A percentile compares a stretch with the other conserved stretches of the same genome.
phyloP scores from a whole-genome alignment of 2,113 vertebrate species.

The Potamarius usumacintae region DNA sequence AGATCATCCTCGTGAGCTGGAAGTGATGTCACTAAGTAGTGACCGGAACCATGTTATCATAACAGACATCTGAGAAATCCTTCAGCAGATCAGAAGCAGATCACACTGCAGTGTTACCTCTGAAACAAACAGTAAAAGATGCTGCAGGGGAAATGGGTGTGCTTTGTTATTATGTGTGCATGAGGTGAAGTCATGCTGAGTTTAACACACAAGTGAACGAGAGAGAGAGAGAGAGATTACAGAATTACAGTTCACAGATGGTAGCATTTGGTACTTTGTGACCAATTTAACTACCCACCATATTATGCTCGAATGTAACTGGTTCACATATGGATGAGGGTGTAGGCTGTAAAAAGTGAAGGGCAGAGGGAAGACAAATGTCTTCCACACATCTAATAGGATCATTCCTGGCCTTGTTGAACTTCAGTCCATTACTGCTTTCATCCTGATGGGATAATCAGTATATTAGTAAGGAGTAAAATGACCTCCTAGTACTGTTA shows the following conservation, averaged over 20 bases:
- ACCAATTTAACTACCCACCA: constrained; percentile 37
- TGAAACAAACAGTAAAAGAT: constrained; percentile 18
- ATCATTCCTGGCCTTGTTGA: constrained; percentile 26
- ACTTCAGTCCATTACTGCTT: constrained; percentile 16
- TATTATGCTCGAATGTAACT: constrained; percentile 35
- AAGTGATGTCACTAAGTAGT: constrained; percentile 44
- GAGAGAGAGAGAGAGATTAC: constrained; percentile 9
- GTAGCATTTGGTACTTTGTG: constrained; percentile 33
- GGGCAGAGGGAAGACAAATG: constrained; percentile 22
- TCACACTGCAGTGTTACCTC: constrained; percentile 19
- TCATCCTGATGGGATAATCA: constrained; percentile 7
- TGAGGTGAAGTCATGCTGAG: constrained; percentile 38
- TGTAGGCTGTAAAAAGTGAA: constrained; percentile 5
- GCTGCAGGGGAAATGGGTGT: constrained; percentile 17
- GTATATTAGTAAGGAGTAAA: constrained; percentile 19
- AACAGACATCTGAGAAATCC: constrained; percentile 36
- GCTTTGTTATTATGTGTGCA: constrained; percentile 29
- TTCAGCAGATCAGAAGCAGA: constrained; percentile 28
- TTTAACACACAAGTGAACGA: not conserved
- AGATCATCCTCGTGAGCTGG: constrained; percentile 30
- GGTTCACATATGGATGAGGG: constrained; percentile 30
- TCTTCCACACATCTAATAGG: constrained; percentile 5
- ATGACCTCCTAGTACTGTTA: not conserved
- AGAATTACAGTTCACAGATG: constrained; percentile 35
- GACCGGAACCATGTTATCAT: constrained; percentile 45